phyloP scores from a whole-genome alignment of 2,797 vertebrate genomes.

The Masticophis lateralis region DNA sequence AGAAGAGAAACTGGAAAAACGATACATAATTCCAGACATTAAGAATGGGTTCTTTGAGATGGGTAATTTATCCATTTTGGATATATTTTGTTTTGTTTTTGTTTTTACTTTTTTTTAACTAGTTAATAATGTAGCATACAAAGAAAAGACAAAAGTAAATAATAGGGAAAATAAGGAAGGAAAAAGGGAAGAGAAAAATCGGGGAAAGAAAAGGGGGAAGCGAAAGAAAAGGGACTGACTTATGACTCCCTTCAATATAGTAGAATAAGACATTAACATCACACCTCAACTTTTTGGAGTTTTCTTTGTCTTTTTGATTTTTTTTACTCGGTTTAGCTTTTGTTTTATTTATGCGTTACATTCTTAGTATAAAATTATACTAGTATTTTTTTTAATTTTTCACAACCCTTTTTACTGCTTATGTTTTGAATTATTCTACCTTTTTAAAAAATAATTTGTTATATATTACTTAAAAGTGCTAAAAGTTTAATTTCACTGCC shows the following conservation, averaged over 20 bases:
- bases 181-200: no score
- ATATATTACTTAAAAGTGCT: neutral
- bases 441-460: neutral
- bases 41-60: neutral
- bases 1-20: neutral
- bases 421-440: neutral
- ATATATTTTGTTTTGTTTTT: no score
- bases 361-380: neutral
- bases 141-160: no score
- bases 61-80: neutral
- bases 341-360: neutral
- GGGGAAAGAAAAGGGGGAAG: no score
- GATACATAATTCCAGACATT: neutral
- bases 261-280: no score
- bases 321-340: neutral
- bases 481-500: neutral
- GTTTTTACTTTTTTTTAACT: no score
- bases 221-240: no score
- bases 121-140: no score
- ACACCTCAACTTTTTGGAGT: no score
- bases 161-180: no score
- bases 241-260: no score
- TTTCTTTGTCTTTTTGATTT: neutral
- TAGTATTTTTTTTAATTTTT: neutral
- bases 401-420: neutral